Percentiles rank a stretch among this genome's conserved stretches.
phyloP scores from a whole-genome alignment of 2,797 vertebrate genomes.

The Phalloptychus januarius region DNA sequence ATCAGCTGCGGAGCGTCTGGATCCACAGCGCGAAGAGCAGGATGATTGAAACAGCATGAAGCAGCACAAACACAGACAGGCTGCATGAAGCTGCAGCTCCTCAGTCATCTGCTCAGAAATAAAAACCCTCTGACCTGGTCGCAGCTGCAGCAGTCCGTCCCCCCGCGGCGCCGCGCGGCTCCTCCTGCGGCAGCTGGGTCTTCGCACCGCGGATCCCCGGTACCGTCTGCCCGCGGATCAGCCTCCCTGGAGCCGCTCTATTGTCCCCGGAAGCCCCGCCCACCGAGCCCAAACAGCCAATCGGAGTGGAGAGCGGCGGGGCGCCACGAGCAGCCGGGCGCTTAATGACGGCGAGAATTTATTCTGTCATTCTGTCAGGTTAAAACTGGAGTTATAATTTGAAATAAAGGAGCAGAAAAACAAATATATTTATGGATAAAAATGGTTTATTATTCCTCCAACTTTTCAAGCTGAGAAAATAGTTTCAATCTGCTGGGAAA shows the following conservation, averaged over 20 bases:
- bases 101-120: not conserved
- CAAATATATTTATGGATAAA: not conserved
- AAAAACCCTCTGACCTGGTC: not conserved
- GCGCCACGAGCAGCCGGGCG: conserved; percentile 23
- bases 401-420: not conserved
- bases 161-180: conserved; percentile 17
- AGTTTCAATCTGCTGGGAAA: not conserved
- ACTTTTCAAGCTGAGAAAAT: not conserved
- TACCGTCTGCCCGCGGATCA: conserved; percentile 1
- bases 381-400: not conserved
- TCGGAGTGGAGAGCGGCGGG: conserved; percentile 52
- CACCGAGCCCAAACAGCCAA: conserved; percentile 56
- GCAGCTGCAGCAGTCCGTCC: conserved; percentile 58
- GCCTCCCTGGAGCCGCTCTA: conserved; percentile 46
- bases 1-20: no score
- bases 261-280: conserved; percentile 70
- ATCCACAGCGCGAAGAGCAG: no score
- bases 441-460: not conserved
- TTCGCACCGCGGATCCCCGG: conserved; percentile 8
- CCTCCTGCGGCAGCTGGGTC: not conserved
- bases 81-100: not conserved
- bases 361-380: fast-evolving
- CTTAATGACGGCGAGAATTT: conserved; percentile 7
- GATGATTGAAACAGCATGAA: not conserved
- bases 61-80: not conserved